phyloP scores from a whole-genome alignment of 2,888 invertebrate genomes.

The Acrocyrtus sp. region DNA sequence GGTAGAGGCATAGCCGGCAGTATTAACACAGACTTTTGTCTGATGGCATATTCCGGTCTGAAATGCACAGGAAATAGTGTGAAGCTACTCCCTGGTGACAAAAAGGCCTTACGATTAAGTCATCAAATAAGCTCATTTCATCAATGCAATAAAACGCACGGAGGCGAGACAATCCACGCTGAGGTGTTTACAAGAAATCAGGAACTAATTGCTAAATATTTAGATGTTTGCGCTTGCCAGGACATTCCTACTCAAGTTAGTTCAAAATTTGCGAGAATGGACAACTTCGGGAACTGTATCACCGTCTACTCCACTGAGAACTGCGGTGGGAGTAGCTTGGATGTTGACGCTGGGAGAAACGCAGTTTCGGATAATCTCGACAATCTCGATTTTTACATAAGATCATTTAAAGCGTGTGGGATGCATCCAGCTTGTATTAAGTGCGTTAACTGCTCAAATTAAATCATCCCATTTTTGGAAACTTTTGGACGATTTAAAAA shows the following conservation, averaged over 20 bases:
- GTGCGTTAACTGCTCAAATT: not conserved
- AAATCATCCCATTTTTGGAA: not conserved
- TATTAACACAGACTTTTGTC: not conserved
- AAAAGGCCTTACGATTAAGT: not conserved
- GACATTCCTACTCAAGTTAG: not conserved
- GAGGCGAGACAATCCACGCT: not conserved
- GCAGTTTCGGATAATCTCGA: not conserved
- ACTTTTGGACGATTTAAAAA: no score
- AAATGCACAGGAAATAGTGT: not conserved
- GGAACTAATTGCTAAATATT: not conserved
- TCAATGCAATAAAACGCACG: not conserved
- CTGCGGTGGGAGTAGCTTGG: not conserved
- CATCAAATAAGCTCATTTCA: not conserved
- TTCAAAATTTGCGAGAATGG: not conserved
- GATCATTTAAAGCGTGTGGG: not conserved
- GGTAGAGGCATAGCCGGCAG: not conserved
- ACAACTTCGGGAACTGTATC: constrained; percentile 11
- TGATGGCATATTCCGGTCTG: not conserved
- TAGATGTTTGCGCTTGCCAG: constrained; percentile 3
- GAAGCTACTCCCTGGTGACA: not conserved
- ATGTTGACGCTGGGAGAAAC: not conserved
- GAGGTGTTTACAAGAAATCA: not conserved
- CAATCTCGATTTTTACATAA: not conserved
- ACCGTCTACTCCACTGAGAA: not conserved
- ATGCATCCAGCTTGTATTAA: not conserved